Percentiles rank a stretch among this genome's conserved stretches.
These are phyloP conservation scores for Danionella dracula DNA, from an alignment of 2,797 vertebrate genomes.

Conservation along the genomic window DNA sequence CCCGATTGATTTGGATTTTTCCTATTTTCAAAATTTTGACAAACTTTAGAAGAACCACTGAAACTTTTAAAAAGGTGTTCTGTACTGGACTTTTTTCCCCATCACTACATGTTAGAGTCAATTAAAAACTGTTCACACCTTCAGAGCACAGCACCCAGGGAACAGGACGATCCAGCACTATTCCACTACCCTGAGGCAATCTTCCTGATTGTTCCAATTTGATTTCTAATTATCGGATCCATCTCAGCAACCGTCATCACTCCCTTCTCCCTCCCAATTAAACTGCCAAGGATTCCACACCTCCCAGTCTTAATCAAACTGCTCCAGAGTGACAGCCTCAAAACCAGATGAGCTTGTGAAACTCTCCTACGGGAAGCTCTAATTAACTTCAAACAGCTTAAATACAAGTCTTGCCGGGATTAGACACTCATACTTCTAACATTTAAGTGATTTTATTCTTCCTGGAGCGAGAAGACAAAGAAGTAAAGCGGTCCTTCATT, in stretches of 20 bases:
- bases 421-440: background rate
- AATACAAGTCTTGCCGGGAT: constrained; percentile 4
- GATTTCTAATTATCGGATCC: constrained; percentile 51
- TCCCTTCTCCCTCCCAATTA: constrained; percentile 47
- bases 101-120: constrained; percentile 42
- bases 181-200: constrained; percentile 32
- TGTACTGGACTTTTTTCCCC: constrained; percentile 2
- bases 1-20: too few relatives aligned
- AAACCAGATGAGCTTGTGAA: constrained; percentile 37
- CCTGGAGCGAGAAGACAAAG: background rate
- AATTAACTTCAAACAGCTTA: constrained; percentile 40
- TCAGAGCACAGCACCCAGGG: constrained; percentile 37
- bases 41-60: background rate
- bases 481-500: background rate
- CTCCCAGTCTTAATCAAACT: constrained; percentile 46
- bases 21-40: too few relatives aligned
- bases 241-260: constrained; percentile 40
- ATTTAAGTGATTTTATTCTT: background rate
- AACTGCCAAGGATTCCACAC: constrained; percentile 47
- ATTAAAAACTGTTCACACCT: constrained; percentile 48
- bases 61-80: constrained; percentile 21
- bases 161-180: constrained; percentile 30
- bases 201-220: constrained; percentile 46
- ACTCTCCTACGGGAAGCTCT: constrained; percentile 27
- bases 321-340: constrained; percentile 37